Evolutionary conservation across 2,888 invertebrate species (phyloP), one percentile per base, ranked within the genome.

Genomic region (Drosophila formosana): DNA sequence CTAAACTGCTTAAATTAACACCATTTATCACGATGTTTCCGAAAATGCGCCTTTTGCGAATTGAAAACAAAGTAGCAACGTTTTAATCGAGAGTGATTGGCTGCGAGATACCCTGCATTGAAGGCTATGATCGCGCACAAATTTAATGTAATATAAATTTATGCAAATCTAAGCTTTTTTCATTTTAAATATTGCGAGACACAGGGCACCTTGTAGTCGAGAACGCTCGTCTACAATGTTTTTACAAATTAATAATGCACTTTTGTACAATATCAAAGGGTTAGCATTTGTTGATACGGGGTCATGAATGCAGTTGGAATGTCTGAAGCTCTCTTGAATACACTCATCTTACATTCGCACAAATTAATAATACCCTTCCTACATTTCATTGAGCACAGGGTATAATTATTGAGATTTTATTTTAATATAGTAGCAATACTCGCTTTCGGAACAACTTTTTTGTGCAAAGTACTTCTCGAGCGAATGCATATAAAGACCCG

Each of bases 31-130:
- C 37, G 37, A 37, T 11, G 37, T 37, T 37, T 37, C n/a, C 37
- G 0, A 37, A 37, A 37, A 37, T 37, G 37, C 37, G 37, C 11
- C 37, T 37, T 37, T 37, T 37, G 37, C n/a, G 37, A 37, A 37
- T 37, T 37, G n/a, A 37, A 37, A 37, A 37, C 37, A 37, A 37
- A 37, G n/a, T 37, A 37, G 37, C 37, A 37, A 37, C n/a, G 37
- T 9, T 5, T 11, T 11, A n/a, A 11, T 37, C n/a, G 4, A 37
- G 4, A n/a, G n/a, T n/a, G 3, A 2, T 32, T 32, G 32, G 4
- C 37, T n/a, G 4, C n/a, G 4, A n/a, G n/a, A 4, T 37, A n/a
- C 37, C 11, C 37, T n/a, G 37, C n/a, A 5, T 0, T 2, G 0
- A 5, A 37, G 11, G 4, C 11, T 37, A n/a, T 37, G 11, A n/a